Conservation (phyloP, 2,888 invertebrate genomes). For the Drosophila helvetica region DNA sequence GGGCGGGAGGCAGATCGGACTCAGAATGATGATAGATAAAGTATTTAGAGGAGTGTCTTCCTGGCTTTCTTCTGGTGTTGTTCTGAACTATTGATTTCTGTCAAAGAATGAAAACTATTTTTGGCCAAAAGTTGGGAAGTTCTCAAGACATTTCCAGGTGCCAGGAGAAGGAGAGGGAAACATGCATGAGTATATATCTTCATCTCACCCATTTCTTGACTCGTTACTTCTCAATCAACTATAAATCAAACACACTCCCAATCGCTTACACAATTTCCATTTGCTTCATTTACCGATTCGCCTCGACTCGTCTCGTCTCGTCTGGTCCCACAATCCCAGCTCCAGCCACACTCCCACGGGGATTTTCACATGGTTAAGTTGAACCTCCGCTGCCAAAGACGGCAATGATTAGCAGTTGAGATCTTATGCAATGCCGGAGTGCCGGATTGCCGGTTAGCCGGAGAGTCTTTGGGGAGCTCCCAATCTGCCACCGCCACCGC, state of each 20-base stretch:
- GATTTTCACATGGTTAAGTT: background rate
- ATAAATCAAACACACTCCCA: slow-evolving; percentile 18
- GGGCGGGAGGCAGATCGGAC: slow-evolving; percentile 8
- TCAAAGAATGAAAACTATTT: slow-evolving; percentile 4
- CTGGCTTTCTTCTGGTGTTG: slow-evolving; percentile 5
- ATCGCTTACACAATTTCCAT: background rate
- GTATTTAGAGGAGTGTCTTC: slow-evolving; percentile 31
- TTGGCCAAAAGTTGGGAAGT: background rate
- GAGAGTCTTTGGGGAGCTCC: slow-evolving; percentile 2
- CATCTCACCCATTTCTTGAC: background rate
- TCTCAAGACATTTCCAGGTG: background rate
- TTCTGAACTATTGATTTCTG: slow-evolving; percentile 25
- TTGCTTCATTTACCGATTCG: background rate
- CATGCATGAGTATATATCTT: no score
- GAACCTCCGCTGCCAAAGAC: background rate
- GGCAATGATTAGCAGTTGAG: slow-evolving; percentile 22
- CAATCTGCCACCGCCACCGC: background rate
- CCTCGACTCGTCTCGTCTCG: no score
- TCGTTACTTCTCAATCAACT: slow-evolving; percentile 4
- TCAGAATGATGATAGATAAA: slow-evolving; percentile 45
- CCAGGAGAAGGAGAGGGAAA: background rate
- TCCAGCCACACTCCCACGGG: background rate
- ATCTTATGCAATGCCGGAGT: slow-evolving; percentile 17
- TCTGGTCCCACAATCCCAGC: background rate
- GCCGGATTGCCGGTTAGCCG: slow-evolving; percentile 14